Evolutionary conservation across 2,888 invertebrate species (phyloP), one percentile per base, ranked within the genome.

Genomic region (Aphodius sticticus): DNA sequence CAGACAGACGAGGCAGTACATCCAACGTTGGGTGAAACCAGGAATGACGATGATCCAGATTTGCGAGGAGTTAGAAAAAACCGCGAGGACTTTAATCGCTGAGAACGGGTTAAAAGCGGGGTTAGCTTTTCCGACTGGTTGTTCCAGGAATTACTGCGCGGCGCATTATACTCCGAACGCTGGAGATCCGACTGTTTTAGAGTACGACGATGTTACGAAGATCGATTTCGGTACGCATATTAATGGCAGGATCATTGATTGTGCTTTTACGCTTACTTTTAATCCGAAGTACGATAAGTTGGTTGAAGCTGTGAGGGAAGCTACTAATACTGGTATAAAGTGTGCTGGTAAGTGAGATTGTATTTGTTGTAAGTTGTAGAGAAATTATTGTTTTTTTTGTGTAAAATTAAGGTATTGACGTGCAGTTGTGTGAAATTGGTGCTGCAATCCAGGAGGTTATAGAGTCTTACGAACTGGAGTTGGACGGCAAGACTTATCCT

Each of bases 111-210:
- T 99, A 6, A 95, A 98, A 85, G 97, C 99, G 1, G 99, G 97
- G 0, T 89, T 97, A 81, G 97, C 97, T 6, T 99, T 99, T 89
- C 99, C 99, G 0, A 99, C 99, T 0, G 85, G 99, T 0, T 99
- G 99, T 88, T 99, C 98, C n/a, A 92, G 99, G 76, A 99, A 99
- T 90, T 96, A 99, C 89, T 99, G 99, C 88, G 99, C 99, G 78
- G 99, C 99, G 77, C 99, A 99, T 91, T 99, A 99, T 87, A 99
- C 99, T 14, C 99, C 99, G 5, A 99, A 99, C 89, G 97, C 98
- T 78, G 99, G 93, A 12, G 99, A 99, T 89, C 92, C 94, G 9
- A 99, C 99, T 0, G 97, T 99, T 9, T 91, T 99, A 76, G 93
- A 95, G 83, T 96, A 96, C 86, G 98, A 99, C 86, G 99, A 99